These are phyloP conservation scores for Heptranchias perlo DNA, from an alignment of 2,113 vertebrate species.

Conservation along the genomic window DNA sequence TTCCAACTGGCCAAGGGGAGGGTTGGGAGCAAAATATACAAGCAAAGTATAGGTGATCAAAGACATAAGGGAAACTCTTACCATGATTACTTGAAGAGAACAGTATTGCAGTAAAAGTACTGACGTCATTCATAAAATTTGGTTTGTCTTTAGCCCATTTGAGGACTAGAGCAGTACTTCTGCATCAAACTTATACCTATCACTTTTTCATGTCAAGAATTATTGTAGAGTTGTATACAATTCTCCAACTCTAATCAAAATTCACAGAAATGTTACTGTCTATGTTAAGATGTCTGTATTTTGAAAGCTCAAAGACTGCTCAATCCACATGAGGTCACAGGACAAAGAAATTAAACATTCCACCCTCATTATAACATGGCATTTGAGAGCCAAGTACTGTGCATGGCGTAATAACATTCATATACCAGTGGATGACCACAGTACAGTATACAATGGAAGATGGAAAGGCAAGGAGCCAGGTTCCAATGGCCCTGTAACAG, in stretches of 20 bases:
- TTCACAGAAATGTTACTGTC: background rate
- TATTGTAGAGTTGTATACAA: background rate
- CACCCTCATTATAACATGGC: background rate
- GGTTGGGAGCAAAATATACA: background rate
- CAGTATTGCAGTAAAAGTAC: background rate
- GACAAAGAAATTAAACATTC: too few relatives aligned
- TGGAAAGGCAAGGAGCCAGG: background rate
- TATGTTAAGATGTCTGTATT: background rate
- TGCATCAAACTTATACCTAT: background rate
- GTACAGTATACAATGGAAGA: background rate
- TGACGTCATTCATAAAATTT: background rate
- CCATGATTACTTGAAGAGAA: background rate
- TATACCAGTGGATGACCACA: background rate
- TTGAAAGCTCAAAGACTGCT: background rate
- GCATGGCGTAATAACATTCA: background rate
- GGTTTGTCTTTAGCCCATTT: background rate
- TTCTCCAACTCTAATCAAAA: background rate
- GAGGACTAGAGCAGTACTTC: background rate
- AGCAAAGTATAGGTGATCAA: background rate
- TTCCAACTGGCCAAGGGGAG: background rate
- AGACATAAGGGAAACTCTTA: background rate
- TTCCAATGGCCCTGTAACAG: background rate
- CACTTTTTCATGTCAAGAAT: background rate
- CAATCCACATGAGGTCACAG: background rate
- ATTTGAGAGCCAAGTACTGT: background rate